Evolutionary conservation across 2,888 invertebrate species (phyloP).

Genomic region (Tuberolachnus salignus): DNA sequence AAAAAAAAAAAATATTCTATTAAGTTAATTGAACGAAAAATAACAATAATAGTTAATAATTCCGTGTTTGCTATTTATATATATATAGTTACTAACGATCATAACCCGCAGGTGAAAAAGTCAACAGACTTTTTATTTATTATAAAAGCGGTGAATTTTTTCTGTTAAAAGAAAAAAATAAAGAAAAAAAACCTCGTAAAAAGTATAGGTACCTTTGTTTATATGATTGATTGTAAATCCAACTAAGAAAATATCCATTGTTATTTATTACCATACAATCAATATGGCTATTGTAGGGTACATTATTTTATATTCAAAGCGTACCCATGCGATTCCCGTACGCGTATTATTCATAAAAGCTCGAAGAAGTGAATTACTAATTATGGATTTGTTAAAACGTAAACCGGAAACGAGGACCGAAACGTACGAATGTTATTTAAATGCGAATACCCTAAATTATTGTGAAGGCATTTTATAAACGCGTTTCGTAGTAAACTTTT

Average conservation of each 20-base stretch:
- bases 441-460: neutral
- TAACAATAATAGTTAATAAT: conserved; percentile 17
- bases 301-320: conserved; percentile 4
- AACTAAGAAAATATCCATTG: conserved; percentile 40
- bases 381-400: neutral
- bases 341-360: neutral
- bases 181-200: conserved; percentile 23
- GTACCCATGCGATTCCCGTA: conserved; percentile 2
- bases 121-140: conserved; percentile 36
- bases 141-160: too few relatives aligned
- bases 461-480: too few relatives aligned
- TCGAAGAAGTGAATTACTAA: neutral
- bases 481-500: too few relatives aligned
- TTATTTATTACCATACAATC: conserved; percentile 17
- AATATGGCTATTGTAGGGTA: conserved; percentile 40
- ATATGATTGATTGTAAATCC: conserved; percentile 43
- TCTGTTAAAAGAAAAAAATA: neutral
- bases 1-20: neutral
- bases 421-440: neutral
- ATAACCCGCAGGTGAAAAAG: conserved; percentile 32
- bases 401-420: too few relatives aligned
- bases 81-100: neutral
- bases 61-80: neutral
- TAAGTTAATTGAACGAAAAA: conserved; percentile 28
- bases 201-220: conserved; percentile 26